These are phyloP conservation scores for Heterocephalus glaber DNA, from an alignment of 2,113 vertebrate species.

Conservation along the genomic window DNA sequence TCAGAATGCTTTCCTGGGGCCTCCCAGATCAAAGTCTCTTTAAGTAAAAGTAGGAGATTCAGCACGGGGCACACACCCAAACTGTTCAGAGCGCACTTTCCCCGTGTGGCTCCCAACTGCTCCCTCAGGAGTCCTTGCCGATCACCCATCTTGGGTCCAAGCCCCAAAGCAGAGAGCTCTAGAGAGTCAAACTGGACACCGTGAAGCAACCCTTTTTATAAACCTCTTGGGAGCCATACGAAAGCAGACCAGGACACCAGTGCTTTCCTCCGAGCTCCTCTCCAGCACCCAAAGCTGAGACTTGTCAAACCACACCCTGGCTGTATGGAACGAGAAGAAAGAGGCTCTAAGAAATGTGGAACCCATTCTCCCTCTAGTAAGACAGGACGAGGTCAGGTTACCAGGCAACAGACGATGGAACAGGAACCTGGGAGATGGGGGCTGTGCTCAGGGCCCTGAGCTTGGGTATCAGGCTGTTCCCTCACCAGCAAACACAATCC, in stretches of 20 bases:
- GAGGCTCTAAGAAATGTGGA: background rate
- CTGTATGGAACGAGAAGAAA: background rate
- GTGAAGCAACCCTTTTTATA: background rate
- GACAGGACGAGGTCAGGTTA: background rate
- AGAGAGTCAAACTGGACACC: background rate
- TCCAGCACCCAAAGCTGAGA: background rate
- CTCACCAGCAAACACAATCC: background rate
- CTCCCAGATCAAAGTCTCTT: background rate
- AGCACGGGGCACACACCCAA: background rate
- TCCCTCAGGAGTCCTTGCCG: background rate
- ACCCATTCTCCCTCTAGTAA: background rate
- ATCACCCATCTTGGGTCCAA: background rate
- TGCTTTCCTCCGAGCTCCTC: background rate
- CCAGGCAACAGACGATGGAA: background rate
- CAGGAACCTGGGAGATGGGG: background rate
- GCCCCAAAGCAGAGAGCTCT: background rate
- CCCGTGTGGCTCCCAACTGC: background rate
- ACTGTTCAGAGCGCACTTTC: background rate
- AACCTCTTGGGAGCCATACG: background rate
- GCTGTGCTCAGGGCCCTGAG: background rate
- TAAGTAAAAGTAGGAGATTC: constrained; percentile 1
- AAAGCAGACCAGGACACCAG: background rate
- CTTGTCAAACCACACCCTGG: background rate
- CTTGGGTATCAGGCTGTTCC: background rate
- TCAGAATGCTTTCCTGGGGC: background rate